phyloP scores from a whole-genome alignment of 2,888 invertebrate species.

The Reticulitermes lucifugus region DNA sequence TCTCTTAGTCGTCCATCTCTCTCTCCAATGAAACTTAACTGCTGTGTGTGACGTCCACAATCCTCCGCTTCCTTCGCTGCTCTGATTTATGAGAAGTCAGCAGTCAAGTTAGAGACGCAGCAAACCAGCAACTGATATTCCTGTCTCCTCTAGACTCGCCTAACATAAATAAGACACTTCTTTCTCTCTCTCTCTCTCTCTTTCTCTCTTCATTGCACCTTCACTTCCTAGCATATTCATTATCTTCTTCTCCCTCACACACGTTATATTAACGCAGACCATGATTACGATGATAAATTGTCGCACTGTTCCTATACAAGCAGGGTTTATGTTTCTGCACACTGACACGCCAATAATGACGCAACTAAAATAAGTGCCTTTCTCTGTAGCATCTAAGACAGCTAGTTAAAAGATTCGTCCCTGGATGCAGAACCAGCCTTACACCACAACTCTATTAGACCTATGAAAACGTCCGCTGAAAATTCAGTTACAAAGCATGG shows the following conservation, averaged over 20 bases:
- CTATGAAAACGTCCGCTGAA: too few species aligned
- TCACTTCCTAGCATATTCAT: neutral
- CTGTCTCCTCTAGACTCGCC: slow-evolving; percentile 23
- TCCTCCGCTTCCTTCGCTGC: slow-evolving; percentile 21
- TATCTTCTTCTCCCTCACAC: neutral
- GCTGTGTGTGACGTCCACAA: slow-evolving; percentile 22
- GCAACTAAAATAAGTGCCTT: neutral
- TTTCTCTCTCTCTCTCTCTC: neutral
- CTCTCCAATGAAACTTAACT: slow-evolving; percentile 32
- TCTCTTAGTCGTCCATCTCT: neutral
- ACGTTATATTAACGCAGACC: neutral
- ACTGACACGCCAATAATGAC: slow-evolving; percentile 5
- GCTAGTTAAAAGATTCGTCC: too few species aligned
- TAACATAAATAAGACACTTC: slow-evolving; percentile 33
- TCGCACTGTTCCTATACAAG: neutral
- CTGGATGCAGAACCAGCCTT: too few species aligned
- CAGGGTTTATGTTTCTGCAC: neutral
- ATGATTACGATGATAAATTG: slow-evolving; percentile 39
- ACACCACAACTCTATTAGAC: too few species aligned
- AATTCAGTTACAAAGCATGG: too few species aligned
- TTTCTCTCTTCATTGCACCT: neutral
- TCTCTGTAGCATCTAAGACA: too few species aligned
- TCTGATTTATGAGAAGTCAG: slow-evolving; percentile 40
- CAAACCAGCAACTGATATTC: slow-evolving; percentile 36
- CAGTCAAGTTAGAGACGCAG: slow-evolving; percentile 34